phyloP scores from a whole-genome alignment of 2,113 vertebrate species.

The Etheostoma spectabile region DNA sequence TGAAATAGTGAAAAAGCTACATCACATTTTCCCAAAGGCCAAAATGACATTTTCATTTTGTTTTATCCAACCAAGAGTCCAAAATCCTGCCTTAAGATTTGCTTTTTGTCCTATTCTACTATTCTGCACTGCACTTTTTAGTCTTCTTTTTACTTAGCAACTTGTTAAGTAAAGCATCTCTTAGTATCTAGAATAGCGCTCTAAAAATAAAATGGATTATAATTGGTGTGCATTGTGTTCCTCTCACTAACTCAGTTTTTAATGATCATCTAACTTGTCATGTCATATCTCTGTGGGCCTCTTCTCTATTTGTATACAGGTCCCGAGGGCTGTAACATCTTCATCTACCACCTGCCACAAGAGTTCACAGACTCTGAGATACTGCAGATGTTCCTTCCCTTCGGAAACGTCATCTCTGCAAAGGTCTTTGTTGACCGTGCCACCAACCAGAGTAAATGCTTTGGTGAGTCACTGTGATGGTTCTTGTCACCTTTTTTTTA shows the following conservation, averaged over 20 bases:
- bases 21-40: not conserved
- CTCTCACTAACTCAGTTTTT: not conserved
- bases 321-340: slow-evolving; percentile 97
- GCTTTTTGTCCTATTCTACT: not conserved
- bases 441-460: slow-evolving; percentile 99
- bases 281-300: slow-evolving; percentile 6
- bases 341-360: slow-evolving; percentile 99
- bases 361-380: slow-evolving; percentile 97
- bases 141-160: not conserved
- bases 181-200: not conserved
- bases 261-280: not conserved
- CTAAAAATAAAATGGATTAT: not conserved
- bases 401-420: slow-evolving; percentile 98
- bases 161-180: not conserved
- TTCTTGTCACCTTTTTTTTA: not conserved
- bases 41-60: not conserved
- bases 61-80: not conserved
- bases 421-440: slow-evolving; percentile 98
- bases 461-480: slow-evolving; percentile 85
- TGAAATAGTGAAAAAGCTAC: not conserved
- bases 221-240: not conserved
- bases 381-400: slow-evolving; percentile 97
- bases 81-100: not conserved
- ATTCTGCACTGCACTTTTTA: not conserved
- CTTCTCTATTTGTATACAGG: slow-evolving; percentile 79